Evolutionary conservation across 2,797 vertebrate genomes (phyloP).

Genomic region (Hydrophis major): DNA sequence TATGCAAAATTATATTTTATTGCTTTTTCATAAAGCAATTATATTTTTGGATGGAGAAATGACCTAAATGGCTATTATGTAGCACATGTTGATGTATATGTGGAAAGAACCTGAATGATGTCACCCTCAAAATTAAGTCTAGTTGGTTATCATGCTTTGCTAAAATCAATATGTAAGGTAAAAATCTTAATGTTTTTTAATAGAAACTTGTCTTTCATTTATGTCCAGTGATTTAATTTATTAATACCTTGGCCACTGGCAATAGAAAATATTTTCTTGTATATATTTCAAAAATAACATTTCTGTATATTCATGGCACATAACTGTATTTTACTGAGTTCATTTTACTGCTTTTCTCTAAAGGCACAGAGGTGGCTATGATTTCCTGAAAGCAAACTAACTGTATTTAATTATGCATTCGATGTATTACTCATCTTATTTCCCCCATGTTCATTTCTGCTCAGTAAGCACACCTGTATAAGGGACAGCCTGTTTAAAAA

Average conservation of each 20-base stretch:
- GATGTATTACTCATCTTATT: neutral
- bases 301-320: constrained; percentile 2
- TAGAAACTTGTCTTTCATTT: constrained; percentile 43
- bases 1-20: constrained; percentile 63
- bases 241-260: neutral
- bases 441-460: neutral
- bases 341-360: neutral
- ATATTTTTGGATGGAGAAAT: constrained; percentile 53
- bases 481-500: constrained; percentile 5
- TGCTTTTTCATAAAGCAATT: constrained; percentile 51
- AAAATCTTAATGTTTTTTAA: constrained; percentile 29
- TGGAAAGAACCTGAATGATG: constrained; percentile 47
- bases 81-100: constrained; percentile 23
- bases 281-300: neutral
- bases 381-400: neutral
- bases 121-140: constrained; percentile 43
- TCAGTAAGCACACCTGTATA: constrained; percentile 2
- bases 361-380: neutral
- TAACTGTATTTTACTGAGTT: constrained; percentile 6
- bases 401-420: neutral
- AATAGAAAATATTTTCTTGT: neutral
- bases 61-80: constrained; percentile 40
- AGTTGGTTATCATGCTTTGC: constrained; percentile 35
- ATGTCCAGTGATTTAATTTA: neutral
- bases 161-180: constrained; percentile 35